Conservation (phyloP, 2,888 invertebrate genomes). For the Synanthedon andrenaeformis region DNA sequence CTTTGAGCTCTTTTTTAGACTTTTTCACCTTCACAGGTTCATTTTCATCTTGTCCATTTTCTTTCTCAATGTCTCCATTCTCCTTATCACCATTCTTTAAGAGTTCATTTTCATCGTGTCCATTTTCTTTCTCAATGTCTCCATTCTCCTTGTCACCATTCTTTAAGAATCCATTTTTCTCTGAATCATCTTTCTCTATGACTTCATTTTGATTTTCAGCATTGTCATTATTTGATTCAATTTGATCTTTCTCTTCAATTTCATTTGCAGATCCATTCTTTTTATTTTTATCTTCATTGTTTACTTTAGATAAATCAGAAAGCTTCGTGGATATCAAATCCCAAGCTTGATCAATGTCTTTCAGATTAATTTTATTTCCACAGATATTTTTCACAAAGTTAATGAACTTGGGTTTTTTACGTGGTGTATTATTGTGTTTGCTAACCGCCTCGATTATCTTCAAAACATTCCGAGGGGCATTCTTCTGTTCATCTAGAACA, state of each 20-base stretch:
- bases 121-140: conserved; percentile 9
- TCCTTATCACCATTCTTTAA: conserved; percentile 10
- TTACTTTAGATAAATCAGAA: conserved; percentile 49
- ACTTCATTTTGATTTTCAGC: conserved; percentile 4
- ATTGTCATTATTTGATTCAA: conserved; percentile 10
- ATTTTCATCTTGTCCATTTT: conserved; percentile 10
- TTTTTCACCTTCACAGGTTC: conserved; percentile 27
- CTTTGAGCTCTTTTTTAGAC: conserved; percentile 58
- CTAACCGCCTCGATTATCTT: conserved; percentile 76
- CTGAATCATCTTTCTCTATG: conserved; percentile 12
- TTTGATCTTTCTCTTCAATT: conserved; percentile 12
- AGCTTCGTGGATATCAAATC: conserved; percentile 71
- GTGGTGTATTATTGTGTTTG: conserved; percentile 83
- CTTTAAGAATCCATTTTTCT: conserved; percentile 10
- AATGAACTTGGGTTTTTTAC: conserved; percentile 86
- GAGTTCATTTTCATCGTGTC: conserved; percentile 8
- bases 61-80: conserved; percentile 12
- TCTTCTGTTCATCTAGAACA: conserved; percentile 70
- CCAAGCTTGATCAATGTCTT: conserved; percentile 77
- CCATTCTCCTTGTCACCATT: conserved; percentile 14
- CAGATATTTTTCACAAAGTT: conserved; percentile 79
- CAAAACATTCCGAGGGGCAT: conserved; percentile 68
- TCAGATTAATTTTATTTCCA: conserved; percentile 66
- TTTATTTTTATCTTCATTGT: conserved; percentile 27
- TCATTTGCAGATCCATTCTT: conserved; percentile 26